These are phyloP conservation scores for Phymastichus coffea DNA, from an alignment of 1,140 invertebrate species.

Conservation along the genomic window DNA sequence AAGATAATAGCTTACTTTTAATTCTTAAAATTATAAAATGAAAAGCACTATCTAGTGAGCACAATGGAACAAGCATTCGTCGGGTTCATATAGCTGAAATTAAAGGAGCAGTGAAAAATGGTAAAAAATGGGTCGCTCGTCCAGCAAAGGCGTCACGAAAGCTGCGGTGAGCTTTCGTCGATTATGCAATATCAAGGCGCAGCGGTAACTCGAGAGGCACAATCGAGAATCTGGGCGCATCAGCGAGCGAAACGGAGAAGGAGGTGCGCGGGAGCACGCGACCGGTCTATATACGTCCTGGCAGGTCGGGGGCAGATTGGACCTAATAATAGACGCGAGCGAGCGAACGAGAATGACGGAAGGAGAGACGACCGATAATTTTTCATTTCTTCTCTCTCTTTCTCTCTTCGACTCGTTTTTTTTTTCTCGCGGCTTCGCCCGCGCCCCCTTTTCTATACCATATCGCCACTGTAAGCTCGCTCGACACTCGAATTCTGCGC, in stretches of 20 bases:
- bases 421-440: slow-evolving; percentile 37
- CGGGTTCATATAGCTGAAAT: no score
- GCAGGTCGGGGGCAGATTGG: slow-evolving; percentile 29
- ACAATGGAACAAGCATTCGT: no score
- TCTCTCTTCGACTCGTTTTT: slow-evolving; percentile 32
- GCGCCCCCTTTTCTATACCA: slow-evolving; percentile 8
- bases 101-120: background rate
- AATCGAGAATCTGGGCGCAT: no score
- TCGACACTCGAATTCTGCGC: background rate
- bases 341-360: no score
- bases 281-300: slow-evolving; percentile 50
- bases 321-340: slow-evolving; percentile 19
- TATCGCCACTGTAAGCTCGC: background rate
- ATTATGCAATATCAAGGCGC: slow-evolving; percentile 40
- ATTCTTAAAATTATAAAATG: background rate
- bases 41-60: background rate
- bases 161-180: slow-evolving; percentile 13
- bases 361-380: slow-evolving; percentile 13
- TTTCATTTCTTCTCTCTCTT: slow-evolving; percentile 39
- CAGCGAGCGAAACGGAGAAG: no score
- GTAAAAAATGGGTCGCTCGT: background rate
- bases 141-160: slow-evolving; percentile 5
- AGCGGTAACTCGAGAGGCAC: slow-evolving; percentile 46
- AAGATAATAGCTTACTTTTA: no score
- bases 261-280: no score